These are phyloP conservation scores for Phalacrocorax pelagicus DNA, from an alignment of 2,113 vertebrate genomes.

Conservation along the genomic window DNA sequence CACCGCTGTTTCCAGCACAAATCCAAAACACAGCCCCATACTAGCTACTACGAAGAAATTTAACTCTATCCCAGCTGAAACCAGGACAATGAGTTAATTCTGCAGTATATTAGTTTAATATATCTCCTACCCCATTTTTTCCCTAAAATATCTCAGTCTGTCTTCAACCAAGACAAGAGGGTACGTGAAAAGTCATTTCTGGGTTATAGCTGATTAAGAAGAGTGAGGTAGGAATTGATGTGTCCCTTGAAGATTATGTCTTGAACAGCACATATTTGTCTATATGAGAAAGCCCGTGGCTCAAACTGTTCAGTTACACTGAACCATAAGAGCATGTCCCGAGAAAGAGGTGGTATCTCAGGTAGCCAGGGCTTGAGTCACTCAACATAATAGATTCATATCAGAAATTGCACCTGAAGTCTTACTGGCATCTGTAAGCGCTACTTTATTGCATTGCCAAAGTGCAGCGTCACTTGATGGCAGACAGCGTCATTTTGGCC, in stretches of 20 bases:
- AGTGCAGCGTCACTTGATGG: neutral
- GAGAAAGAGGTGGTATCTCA: neutral
- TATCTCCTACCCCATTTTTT: neutral
- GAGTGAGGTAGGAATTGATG: neutral
- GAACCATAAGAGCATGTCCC: neutral
- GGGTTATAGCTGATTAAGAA: neutral
- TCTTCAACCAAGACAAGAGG: neutral
- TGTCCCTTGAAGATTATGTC: neutral
- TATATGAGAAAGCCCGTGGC: neutral
- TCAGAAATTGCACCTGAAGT: neutral
- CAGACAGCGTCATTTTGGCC: neutral
- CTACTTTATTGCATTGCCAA: neutral
- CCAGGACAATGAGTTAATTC: neutral
- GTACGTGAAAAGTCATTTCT: neutral
- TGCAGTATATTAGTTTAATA: neutral
- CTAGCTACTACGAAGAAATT: too few relatives aligned
- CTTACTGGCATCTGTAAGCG: neutral
- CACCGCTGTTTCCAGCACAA: too few relatives aligned
- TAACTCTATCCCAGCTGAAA: too few relatives aligned
- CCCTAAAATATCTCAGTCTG: neutral
- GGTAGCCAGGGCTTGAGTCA: neutral
- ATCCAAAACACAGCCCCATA: too few relatives aligned
- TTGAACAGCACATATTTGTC: neutral
- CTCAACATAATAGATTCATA: neutral
- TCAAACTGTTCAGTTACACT: neutral